A percentile compares a stretch with the other conserved stretches of the same genome.
phyloP scores from a whole-genome alignment of 2,797 vertebrate species.

The Geotrypetes seraphini region DNA sequence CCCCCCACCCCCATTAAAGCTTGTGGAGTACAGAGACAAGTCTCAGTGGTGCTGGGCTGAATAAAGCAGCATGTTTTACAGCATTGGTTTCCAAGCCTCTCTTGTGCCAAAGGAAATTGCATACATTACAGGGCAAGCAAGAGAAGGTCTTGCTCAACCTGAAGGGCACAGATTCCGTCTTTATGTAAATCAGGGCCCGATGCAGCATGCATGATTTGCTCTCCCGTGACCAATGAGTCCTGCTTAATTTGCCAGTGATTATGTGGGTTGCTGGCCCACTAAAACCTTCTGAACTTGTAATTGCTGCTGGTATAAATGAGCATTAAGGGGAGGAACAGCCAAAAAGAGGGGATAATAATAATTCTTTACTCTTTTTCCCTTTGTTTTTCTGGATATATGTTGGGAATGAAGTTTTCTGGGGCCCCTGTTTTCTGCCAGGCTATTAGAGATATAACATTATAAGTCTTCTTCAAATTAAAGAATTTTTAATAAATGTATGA shows the following conservation, averaged over 20 bases:
- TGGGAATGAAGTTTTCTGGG: slow-evolving; percentile 50
- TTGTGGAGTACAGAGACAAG: too few species aligned
- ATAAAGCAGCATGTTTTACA: slow-evolving; percentile 13
- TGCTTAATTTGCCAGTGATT: slow-evolving; percentile 95
- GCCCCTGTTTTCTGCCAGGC: slow-evolving; percentile 52
- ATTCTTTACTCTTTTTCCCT: slow-evolving; percentile 48
- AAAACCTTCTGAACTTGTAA: slow-evolving; percentile 99
- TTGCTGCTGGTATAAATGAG: slow-evolving; percentile 98
- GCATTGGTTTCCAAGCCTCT: slow-evolving; percentile 39
- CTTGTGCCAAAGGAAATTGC: slow-evolving; percentile 63
- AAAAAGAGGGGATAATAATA: slow-evolving; percentile 92
- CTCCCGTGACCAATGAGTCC: slow-evolving; percentile 90
- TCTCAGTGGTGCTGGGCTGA: slow-evolving; percentile 6
- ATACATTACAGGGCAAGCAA: slow-evolving; percentile 66
- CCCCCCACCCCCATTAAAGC: too few species aligned
- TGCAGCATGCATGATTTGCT: slow-evolving; percentile 83
- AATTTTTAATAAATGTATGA: too few species aligned
- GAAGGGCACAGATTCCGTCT: slow-evolving; percentile 79
- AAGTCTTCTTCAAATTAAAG: too few species aligned
- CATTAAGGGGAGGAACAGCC: slow-evolving; percentile 90
- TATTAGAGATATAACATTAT: slow-evolving; percentile 75
- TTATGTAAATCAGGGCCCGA: slow-evolving; percentile 84
- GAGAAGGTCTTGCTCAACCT: slow-evolving; percentile 47
- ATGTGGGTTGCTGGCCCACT: slow-evolving; percentile 91
- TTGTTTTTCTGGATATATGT: slow-evolving; percentile 56